Evolutionary conservation across 2,888 invertebrate genomes (phyloP).

Genomic region (Gasteruption jaculator): DNA sequence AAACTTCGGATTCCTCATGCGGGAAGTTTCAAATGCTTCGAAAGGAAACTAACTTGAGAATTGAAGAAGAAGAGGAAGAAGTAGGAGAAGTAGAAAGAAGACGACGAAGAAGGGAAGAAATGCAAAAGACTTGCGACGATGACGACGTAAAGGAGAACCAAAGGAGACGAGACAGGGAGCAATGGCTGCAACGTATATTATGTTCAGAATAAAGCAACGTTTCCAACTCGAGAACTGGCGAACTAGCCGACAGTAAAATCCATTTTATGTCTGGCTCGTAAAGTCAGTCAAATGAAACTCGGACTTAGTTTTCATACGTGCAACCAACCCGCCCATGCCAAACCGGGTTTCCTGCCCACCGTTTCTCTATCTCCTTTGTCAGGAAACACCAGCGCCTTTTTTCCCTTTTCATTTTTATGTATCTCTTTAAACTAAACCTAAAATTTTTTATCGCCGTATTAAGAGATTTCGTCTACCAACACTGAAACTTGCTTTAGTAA

Average conservation of each 20-base stretch:
- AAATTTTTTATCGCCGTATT: no score
- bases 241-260: constrained; percentile 51
- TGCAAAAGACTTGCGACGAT: constrained; percentile 5
- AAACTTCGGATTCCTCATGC: no score
- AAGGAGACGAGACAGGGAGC: constrained; percentile 5
- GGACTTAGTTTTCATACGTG: constrained; percentile 50
- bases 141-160: constrained; percentile 3
- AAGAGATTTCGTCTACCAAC: no score
- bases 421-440: no score
- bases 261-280: constrained; percentile 49
- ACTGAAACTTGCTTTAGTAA: no score
- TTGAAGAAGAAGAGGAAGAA: constrained; percentile 14
- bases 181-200: constrained; percentile 30
- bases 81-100: constrained; percentile 14
- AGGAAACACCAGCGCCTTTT: neutral
- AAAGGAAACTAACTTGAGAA: no score
- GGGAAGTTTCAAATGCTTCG: no score
- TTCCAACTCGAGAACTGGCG: constrained; percentile 49
- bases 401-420: neutral
- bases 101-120: constrained; percentile 9
- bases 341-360: constrained; percentile 22
- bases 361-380: neutral
- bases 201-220: constrained; percentile 45
- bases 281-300: constrained; percentile 50
- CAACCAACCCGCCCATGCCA: constrained; percentile 25